Percentiles rank a stretch among this genome's conserved stretches.
Evolutionary conservation across 2,888 invertebrate genomes (phyloP).

Genomic region (Microctonus hyperodae): DNA sequence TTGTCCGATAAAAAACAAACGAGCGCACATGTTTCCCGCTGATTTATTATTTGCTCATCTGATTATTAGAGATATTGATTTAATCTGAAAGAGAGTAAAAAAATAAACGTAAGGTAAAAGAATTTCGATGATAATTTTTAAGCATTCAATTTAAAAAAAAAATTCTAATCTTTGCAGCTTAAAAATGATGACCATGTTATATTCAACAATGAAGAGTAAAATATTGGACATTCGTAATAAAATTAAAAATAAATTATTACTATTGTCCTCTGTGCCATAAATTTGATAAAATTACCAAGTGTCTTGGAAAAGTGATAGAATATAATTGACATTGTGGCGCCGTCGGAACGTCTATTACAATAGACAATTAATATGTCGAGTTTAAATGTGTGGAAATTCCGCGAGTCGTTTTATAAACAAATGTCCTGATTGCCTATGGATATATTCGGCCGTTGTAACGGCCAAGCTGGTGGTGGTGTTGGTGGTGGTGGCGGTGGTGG

Average conservation of each 20-base stretch:
- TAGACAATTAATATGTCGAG: constrained; percentile 5
- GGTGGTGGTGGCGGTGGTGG: constrained; percentile 49
- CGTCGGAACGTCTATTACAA: constrained; percentile 19
- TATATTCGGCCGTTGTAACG: constrained; percentile 62
- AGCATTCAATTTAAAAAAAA: no score
- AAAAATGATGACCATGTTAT: constrained; percentile 7
- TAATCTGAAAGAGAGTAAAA: no score
- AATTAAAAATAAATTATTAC: constrained; percentile 21
- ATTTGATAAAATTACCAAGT: neutral
- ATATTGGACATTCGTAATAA: constrained; percentile 25
- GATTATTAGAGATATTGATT: no score
- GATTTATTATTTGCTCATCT: neutral
- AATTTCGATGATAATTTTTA: no score
- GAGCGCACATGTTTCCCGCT: neutral
- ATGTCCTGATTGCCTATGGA: constrained; percentile 62
- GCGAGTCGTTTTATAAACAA: constrained; percentile 39
- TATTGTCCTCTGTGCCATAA: neutral
- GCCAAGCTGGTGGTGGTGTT: constrained; percentile 54
- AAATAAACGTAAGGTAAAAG: no score
- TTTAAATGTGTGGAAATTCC: constrained; percentile 17
- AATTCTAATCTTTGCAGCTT: neutral
- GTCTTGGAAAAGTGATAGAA: neutral
- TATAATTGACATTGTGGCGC: neutral
- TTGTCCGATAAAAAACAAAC: neutral
- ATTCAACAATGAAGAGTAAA: constrained; percentile 8